phyloP scores from a whole-genome alignment of 2,113 vertebrate species.

The Oreochromis spilurus region DNA sequence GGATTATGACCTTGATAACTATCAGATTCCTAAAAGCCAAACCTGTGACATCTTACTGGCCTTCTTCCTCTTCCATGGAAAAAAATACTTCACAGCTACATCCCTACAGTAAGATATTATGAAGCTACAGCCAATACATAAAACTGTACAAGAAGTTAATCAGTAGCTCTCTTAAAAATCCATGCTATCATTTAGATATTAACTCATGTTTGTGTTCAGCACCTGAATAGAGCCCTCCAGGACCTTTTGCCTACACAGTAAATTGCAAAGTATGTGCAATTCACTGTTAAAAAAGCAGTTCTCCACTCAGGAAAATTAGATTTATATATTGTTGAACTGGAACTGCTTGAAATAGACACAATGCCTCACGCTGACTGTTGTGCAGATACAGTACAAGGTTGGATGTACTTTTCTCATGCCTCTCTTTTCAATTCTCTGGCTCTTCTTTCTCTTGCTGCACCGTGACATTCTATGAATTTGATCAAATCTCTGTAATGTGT shows the following conservation, averaged over 20 bases:
- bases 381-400: neutral
- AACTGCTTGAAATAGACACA: neutral
- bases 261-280: neutral
- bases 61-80: neutral
- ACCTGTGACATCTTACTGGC: neutral
- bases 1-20: neutral
- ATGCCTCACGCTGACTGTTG: neutral
- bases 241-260: neutral
- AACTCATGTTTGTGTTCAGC: neutral
- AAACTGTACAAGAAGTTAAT: neutral
- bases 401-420: neutral
- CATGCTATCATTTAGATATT: neutral
- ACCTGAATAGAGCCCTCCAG: neutral
- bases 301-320: neutral
- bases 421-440: neutral
- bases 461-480: conserved; percentile 1
- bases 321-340: neutral
- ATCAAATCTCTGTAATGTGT: neutral
- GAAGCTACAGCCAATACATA: neutral
- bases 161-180: neutral
- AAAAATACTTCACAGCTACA: neutral
- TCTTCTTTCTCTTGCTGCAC: neutral
- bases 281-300: neutral
- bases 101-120: neutral
- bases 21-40: neutral